Evolutionary conservation across 2,797 vertebrate genomes (phyloP), one percentile per base, ranked within the genome.

Genomic region (Caiman crocodilus): DNA sequence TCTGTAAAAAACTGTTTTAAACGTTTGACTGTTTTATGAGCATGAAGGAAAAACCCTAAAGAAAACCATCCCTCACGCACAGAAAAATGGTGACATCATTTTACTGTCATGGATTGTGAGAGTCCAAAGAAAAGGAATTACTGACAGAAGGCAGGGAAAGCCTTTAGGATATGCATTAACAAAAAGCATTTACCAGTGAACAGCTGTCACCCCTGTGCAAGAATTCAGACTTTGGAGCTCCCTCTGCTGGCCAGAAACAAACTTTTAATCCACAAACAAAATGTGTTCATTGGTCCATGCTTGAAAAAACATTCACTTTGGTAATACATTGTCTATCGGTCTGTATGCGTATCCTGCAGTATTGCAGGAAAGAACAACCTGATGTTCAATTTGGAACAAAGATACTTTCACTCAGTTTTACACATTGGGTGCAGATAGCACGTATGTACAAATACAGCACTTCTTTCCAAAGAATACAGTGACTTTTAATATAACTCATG

Each of bases 171-270:
- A 25, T 55, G 77, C 64, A 81, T 88, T 92, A 88, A 84, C 58
- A 91, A 86, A 60, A 32, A 77, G 80, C 67, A 58, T 90, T 88
- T 85, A 90, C 77, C 32, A 79, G 60, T 93, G 71, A 93, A 58
- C 59, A 76, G 85, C 89, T 96, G 92, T 59, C 81, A 80, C 42
- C 8, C 10, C 10, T 0, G 18, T 17, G 26, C 2, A 57, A 25
- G 18, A 57, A 23, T 14, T 1, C 35, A 82, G 5, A 93, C 92
- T 96, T 84, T 77, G 61, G 91, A 88, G 96, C 96, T 82, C 97
- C 98, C 96, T 96, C 98, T 97, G 87, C 96, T 95, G 97, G 96
- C 87, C 5, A 17, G 16, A 63, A 84, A 30, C 76, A 57, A 23
- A 57, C 10, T 88, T 86, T 67, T 67, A 65, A 50, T 50, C 42